phyloP scores from a whole-genome alignment of 2,797 vertebrate species.

The Masticophis lateralis region DNA sequence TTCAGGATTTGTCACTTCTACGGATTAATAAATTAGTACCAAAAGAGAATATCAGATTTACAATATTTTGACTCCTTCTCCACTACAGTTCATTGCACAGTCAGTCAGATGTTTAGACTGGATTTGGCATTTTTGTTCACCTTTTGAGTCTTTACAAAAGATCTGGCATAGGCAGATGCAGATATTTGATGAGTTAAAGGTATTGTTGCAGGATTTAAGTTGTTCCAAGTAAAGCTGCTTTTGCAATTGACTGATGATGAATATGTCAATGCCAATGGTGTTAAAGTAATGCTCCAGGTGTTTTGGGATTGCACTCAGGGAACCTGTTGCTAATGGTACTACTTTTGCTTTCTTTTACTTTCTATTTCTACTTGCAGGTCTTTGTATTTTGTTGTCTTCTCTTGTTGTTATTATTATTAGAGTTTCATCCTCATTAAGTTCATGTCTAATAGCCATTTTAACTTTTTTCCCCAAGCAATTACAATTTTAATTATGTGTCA shows the following conservation, averaged over 20 bases:
- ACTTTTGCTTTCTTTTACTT: background rate
- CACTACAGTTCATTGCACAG: background rate
- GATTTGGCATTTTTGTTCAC: background rate
- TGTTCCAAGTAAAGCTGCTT: background rate
- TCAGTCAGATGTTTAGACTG: background rate
- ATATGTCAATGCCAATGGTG: background rate
- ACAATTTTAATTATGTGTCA: background rate
- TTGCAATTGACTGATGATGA: background rate
- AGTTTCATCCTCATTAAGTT: background rate
- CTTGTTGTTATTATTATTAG: background rate
- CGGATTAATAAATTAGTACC: background rate
- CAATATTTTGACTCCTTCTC: background rate
- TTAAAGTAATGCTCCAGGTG: background rate
- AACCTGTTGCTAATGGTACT: background rate
- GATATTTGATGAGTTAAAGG: background rate
- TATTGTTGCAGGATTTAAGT: background rate
- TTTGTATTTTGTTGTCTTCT: background rate
- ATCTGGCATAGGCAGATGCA: background rate
- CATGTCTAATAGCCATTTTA: background rate
- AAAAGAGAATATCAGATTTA: background rate
- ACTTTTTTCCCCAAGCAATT: background rate
- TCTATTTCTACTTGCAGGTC: background rate
- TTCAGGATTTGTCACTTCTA: background rate
- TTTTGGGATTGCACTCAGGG: background rate
- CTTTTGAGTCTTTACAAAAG: background rate